Evolutionary conservation across 2,113 vertebrate species (phyloP), one percentile per base, ranked within the genome.

Genomic region (Archilochus colubris): DNA sequence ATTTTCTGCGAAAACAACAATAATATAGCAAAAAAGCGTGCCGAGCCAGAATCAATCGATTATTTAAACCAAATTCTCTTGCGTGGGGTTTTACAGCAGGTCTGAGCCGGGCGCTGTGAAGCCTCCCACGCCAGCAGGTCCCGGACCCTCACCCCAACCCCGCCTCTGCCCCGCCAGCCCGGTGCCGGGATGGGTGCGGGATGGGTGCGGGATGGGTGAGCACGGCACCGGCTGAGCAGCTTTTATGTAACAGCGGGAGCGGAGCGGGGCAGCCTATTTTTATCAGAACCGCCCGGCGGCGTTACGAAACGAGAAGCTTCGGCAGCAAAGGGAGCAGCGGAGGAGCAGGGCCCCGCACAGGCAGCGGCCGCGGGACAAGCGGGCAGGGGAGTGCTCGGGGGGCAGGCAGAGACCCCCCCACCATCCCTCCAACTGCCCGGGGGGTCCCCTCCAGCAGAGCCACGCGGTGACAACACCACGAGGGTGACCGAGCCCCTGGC

Each of bases 181-280:
- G 19, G 20, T 48, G 48, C 44, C 7, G 44, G 44, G 44, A 48
- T 48, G 8, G 46, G 46, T 48, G 46, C 46, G 18, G 46, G 36
- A 38, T 38, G 36, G 33, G 33, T 33, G 33, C 33, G 33, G 46
- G 46, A 46, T 8, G 21, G 48, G 48, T 0, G 19, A n/a, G 50
- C 48, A 5, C 1, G 8, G 43, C 68, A 46, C 3, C 2, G 31
- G 67, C 17, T 58, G 4, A 17, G 91, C 89, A 24, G 86, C 86
- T 0, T 91, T 96, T 94, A 95, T 58, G 57, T 96, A 96, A 94
- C 43, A 14, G 54, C 46, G 36, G 69, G 82, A 76, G 95, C 94
- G 33, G 91, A 43, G 17, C 14, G 3, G 94, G 82, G 91, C 73
- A 50, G 77, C 92, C 94, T 96, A 93, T 95, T 96, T 95, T 86